Evolutionary conservation across 2,797 vertebrate genomes (phyloP).

Genomic region (Tauraco hartlaubi): DNA sequence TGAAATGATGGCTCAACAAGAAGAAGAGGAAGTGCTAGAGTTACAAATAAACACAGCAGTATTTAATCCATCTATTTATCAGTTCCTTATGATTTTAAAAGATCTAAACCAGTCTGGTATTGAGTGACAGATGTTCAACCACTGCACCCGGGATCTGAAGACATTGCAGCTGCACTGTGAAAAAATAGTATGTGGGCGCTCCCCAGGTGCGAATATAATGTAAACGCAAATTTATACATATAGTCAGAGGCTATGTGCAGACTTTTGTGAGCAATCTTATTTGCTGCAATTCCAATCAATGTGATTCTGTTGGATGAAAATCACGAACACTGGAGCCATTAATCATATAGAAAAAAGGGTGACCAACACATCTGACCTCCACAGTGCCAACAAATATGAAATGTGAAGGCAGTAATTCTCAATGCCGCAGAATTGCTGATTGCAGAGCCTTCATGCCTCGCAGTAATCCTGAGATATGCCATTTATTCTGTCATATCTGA

Average conservation of each 20-base stretch:
- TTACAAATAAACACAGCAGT: not conserved
- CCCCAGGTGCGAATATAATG: constrained; percentile 32
- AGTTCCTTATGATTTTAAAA: not conserved
- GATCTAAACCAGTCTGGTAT: not conserved
- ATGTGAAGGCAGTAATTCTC: constrained; percentile 11
- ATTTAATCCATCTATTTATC: not conserved
- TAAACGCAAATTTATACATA: constrained; percentile 11
- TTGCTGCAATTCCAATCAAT: not conserved
- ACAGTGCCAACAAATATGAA: not conserved
- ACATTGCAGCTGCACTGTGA: not conserved
- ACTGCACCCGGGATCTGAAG: not conserved
- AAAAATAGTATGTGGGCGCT: not conserved
- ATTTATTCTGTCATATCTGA: not conserved
- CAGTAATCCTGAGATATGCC: not conserved
- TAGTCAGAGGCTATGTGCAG: not conserved
- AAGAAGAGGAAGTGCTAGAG: constrained; percentile 35
- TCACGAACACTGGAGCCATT: not conserved
- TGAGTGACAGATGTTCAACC: not conserved
- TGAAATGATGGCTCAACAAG: constrained; percentile 51
- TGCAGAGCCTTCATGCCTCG: not conserved
- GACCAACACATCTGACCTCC: constrained; percentile 7
- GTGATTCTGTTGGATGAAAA: constrained; percentile 34
- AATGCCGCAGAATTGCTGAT: not conserved
- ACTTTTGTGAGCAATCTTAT: not conserved
- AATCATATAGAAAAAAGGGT: not conserved